Conservation (phyloP, 2,888 invertebrate genomes). For the Dolomedes plantarius region DNA sequence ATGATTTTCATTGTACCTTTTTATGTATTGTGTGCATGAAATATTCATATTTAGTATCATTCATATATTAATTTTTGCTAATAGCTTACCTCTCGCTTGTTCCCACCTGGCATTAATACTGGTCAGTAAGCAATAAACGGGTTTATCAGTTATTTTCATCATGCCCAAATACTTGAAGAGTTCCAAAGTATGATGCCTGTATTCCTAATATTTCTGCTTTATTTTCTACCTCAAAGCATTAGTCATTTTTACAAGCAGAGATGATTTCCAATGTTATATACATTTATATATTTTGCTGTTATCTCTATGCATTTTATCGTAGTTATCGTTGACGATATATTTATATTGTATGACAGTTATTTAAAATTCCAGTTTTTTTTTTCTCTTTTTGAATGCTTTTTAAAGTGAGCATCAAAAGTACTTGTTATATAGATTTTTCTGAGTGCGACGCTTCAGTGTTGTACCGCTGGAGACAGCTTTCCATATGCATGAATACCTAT, state of each 20-base stretch:
- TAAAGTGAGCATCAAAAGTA: no score
- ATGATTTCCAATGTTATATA: not conserved
- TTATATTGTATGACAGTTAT: no score
- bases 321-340: no score
- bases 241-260: constrained; percentile 11
- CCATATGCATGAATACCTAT: no score
- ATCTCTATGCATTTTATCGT: not conserved
- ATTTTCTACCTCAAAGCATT: constrained; percentile 5
- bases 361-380: no score
- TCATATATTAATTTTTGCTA: not conserved
- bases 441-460: no score
- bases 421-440: no score
- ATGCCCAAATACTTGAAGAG: not conserved
- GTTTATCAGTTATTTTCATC: not conserved
- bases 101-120: constrained; percentile 12
- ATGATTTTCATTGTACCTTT: not conserved
- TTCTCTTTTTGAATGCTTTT: no score
- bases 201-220: not conserved
- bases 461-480: no score
- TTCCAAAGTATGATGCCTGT: constrained; percentile 1
- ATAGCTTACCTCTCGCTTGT: not conserved
- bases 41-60: not conserved
- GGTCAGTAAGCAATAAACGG: constrained; percentile 8
- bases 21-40: not conserved
- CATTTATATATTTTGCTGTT: not conserved